Evolutionary conservation across 1,140 invertebrate genomes (phyloP).

Genomic region (Bombus affinis): DNA sequence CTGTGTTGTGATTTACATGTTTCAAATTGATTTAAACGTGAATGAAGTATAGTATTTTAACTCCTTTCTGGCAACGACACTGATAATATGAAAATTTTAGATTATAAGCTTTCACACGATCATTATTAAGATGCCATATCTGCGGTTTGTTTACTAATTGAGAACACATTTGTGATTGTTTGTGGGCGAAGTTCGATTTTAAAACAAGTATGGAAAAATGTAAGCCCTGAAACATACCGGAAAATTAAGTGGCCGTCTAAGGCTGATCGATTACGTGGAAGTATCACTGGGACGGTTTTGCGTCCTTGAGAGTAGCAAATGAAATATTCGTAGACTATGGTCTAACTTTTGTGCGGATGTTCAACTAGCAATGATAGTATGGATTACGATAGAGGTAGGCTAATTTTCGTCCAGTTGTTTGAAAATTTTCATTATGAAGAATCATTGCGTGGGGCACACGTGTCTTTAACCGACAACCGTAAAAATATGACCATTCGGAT

Average conservation of each 20-base stretch:
- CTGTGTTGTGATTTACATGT: not conserved
- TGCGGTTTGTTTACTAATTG: not conserved
- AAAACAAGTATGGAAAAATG: constrained; percentile 7
- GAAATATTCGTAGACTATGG: constrained; percentile 58
- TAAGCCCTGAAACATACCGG: constrained; percentile 1
- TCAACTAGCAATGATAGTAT: constrained; percentile 40
- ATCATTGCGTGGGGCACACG: not conserved
- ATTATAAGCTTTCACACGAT: too few relatives aligned
- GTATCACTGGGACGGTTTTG: constrained; percentile 43
- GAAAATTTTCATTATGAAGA: constrained; percentile 20
- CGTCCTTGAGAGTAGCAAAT: constrained; percentile 59
- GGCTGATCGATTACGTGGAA: constrained; percentile 51
- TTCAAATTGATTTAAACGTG: not conserved
- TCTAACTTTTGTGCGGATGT: constrained; percentile 54
- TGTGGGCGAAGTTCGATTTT: not conserved
- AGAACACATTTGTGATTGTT: not conserved
- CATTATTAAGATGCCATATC: too few relatives aligned
- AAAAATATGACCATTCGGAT: not conserved
- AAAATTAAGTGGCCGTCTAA: not conserved
- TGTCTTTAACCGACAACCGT: not conserved
- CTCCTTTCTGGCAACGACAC: too few relatives aligned
- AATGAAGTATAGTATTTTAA: not conserved
- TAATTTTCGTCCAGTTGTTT: not conserved
- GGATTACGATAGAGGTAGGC: not conserved
- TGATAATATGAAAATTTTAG: too few relatives aligned